A percentile compares a stretch with the other conserved stretches of the same genome.
Conservation (phyloP, 1,140 invertebrate species). For the Aphidius ervi region DNA sequence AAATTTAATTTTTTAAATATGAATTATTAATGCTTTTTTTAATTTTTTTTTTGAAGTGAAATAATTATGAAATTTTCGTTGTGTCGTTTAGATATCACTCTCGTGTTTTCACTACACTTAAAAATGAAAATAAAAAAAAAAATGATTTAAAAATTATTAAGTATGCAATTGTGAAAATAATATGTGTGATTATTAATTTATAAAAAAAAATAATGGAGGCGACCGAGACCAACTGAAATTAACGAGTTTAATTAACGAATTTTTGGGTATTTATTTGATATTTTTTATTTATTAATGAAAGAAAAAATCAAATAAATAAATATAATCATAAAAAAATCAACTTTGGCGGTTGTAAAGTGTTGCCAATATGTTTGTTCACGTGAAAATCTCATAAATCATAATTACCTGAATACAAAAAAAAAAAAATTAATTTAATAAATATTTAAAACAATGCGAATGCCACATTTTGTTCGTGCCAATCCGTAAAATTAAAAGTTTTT, state of each 20-base stretch:
- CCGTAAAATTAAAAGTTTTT: background rate
- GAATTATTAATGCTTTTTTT: background rate
- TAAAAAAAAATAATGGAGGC: conserved; percentile 6
- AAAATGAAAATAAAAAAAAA: conserved; percentile 20
- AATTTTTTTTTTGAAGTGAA: background rate
- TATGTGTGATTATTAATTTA: conserved; percentile 3
- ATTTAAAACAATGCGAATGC: background rate
- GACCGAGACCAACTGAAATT: conserved; percentile 20
- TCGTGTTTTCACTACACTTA: conserved; percentile 32
- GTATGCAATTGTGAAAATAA: background rate
- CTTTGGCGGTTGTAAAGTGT: no score
- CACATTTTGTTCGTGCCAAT: background rate
- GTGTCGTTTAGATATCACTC: conserved; percentile 28
- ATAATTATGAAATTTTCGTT: background rate
- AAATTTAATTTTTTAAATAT: no score
- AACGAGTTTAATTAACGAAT: background rate
- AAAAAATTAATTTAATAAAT: background rate
- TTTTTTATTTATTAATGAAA: no score
- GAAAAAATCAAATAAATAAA: no score
- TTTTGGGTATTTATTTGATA: no score
- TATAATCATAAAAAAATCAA: no score
- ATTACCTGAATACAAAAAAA: no score
- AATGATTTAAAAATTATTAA: conserved; percentile 8
- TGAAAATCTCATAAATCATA: no score
- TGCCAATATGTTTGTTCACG: no score